These are phyloP conservation scores for Nansenia antarctica DNA, from an alignment of 2,113 vertebrate genomes.

Conservation along the genomic window DNA sequence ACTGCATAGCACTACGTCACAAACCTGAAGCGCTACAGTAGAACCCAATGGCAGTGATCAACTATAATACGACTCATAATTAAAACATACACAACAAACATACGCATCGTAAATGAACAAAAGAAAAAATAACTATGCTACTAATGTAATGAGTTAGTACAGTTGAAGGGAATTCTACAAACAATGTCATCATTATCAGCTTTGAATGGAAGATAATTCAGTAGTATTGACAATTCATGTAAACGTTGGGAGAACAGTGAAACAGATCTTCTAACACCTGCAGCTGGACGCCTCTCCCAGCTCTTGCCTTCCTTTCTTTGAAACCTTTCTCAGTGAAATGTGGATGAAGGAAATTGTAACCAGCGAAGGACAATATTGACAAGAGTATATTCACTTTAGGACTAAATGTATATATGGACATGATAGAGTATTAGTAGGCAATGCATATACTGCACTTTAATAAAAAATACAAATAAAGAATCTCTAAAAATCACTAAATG, in stretches of 20 bases:
- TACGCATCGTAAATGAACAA: conserved; percentile 24
- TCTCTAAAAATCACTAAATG: conserved; percentile 1
- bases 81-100: conserved; percentile 36
- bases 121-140: conserved; percentile 39
- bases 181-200: background rate
- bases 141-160: conserved; percentile 62
- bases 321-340: background rate
- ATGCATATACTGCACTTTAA: background rate
- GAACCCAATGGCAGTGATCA: conserved; percentile 72
- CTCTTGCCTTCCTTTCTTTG: background rate
- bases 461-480: background rate
- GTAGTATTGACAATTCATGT: background rate
- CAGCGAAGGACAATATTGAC: no score
- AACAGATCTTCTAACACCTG: background rate
- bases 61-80: conserved; percentile 39
- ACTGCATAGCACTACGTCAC: conserved; percentile 32
- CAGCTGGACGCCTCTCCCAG: background rate
- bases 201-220: background rate
- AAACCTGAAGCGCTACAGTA: conserved; percentile 26
- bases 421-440: background rate
- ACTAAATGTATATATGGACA: background rate
- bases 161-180: conserved; percentile 34
- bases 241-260: background rate
- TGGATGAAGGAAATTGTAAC: no score
- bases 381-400: background rate